A percentile compares a stretch with the other conserved stretches of the same genome.
phyloP scores from a whole-genome alignment of 2,888 invertebrate species.

The Lottia scabra region DNA sequence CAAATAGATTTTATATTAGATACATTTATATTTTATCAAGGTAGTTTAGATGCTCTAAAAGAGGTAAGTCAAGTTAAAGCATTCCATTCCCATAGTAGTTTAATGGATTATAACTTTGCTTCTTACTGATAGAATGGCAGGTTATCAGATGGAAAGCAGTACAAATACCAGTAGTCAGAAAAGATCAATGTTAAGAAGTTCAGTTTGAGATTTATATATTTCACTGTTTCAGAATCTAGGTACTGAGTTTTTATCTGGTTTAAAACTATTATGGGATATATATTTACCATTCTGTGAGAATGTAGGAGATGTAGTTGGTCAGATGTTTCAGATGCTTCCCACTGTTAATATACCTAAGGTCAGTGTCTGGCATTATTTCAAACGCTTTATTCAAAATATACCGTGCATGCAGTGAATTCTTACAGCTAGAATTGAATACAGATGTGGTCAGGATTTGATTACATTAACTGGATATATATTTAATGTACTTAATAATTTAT shows the following conservation, averaged over 20 bases:
- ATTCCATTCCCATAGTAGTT: no score
- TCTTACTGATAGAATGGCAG: neutral
- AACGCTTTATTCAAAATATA: no score
- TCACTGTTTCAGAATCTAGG: neutral
- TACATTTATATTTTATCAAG: slow-evolving; percentile 86
- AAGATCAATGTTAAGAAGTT: no score
- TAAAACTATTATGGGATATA: slow-evolving; percentile 89
- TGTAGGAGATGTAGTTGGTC: slow-evolving; percentile 78
- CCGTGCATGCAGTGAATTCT: no score
- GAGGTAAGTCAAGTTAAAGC: slow-evolving; percentile 74
- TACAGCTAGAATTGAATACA: no score
- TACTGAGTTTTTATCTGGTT: slow-evolving; percentile 77
- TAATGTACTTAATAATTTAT: neutral
- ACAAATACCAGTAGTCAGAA: no score
- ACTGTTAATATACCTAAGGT: slow-evolving; percentile 76
- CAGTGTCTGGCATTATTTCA: neutral
- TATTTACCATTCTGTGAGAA: slow-evolving; percentile 87
- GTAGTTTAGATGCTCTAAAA: slow-evolving; percentile 82
- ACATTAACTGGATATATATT: no score
- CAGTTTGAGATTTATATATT: no score
- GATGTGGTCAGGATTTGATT: no score
- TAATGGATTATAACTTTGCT: no score
- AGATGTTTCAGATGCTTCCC: slow-evolving; percentile 82
- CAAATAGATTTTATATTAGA: slow-evolving; percentile 83
- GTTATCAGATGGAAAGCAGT: no score